phyloP scores from a whole-genome alignment of 2,888 invertebrate genomes.

The Teleiodes luculella region DNA sequence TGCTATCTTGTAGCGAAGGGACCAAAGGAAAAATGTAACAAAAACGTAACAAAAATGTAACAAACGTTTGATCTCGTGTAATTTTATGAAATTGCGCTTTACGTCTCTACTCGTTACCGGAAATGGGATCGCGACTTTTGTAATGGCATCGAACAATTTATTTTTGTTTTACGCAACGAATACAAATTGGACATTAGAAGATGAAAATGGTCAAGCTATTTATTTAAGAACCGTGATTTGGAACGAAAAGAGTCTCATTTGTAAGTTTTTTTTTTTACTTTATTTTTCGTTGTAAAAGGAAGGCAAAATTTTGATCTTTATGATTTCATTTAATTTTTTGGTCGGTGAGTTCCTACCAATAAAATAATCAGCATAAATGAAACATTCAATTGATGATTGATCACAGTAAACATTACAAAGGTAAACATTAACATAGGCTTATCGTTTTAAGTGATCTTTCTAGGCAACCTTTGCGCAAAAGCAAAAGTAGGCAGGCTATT shows the following conservation, averaged over 20 bases:
- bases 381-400: too few species aligned
- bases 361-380: too few species aligned
- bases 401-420: too few species aligned
- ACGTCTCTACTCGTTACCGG: slow-evolving; percentile 12
- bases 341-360: too few species aligned
- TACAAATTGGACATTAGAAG: slow-evolving; percentile 15
- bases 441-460: too few species aligned
- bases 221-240: slow-evolving; percentile 1
- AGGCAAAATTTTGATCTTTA: too few species aligned
- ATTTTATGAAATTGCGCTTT: slow-evolving; percentile 16
- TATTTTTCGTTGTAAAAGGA: too few species aligned
- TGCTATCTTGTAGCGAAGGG: slow-evolving; percentile 43
- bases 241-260: not conserved
- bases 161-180: slow-evolving; percentile 11
- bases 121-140: slow-evolving; percentile 11
- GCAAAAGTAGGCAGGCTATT: too few species aligned
- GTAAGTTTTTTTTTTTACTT: not conserved
- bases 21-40: slow-evolving; percentile 35
- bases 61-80: slow-evolving; percentile 12
- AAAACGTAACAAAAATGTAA: not conserved
- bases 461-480: too few species aligned
- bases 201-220: slow-evolving; percentile 11
- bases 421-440: too few species aligned
- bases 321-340: too few species aligned
- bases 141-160: slow-evolving; percentile 14